Conservation (phyloP, 2,113 vertebrate species). For the Podarcis cretensis region DNA sequence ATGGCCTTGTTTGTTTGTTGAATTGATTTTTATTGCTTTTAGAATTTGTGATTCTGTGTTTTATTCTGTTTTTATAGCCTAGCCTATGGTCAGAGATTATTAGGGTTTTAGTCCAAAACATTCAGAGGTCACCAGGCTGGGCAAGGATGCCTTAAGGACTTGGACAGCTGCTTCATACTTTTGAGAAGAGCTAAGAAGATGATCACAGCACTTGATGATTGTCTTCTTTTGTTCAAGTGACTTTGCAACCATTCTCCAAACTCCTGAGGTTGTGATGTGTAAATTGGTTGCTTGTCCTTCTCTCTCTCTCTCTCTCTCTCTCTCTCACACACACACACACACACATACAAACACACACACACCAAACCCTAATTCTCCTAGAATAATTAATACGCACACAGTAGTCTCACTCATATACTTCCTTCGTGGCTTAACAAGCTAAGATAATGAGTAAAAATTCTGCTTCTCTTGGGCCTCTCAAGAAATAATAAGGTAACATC, state of each 20-base stretch:
- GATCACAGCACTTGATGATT: background rate
- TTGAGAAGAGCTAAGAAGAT: background rate
- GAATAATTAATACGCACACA: slow-evolving; percentile 1
- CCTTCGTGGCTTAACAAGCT: slow-evolving; percentile 12
- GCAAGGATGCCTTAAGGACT: background rate
- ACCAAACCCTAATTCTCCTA: background rate
- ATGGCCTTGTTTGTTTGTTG: no score
- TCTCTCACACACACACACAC: background rate
- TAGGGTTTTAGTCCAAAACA: no score
- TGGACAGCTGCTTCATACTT: background rate
- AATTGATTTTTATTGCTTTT: no score
- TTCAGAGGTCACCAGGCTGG: no score
- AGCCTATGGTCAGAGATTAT: no score
- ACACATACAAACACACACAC: no score
- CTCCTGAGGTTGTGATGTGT: background rate
- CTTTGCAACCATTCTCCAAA: background rate
- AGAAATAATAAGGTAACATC: slow-evolving; percentile 35
- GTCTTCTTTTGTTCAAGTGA: background rate
- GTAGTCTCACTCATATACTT: background rate
- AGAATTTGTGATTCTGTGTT: no score
- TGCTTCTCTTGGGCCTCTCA: background rate
- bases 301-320: no score
- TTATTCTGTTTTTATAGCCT: no score
- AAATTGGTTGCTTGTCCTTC: background rate
- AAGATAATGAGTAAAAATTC: slow-evolving; percentile 13